phyloP scores from a whole-genome alignment of 2,888 invertebrate genomes.

The Fragum fragum region DNA sequence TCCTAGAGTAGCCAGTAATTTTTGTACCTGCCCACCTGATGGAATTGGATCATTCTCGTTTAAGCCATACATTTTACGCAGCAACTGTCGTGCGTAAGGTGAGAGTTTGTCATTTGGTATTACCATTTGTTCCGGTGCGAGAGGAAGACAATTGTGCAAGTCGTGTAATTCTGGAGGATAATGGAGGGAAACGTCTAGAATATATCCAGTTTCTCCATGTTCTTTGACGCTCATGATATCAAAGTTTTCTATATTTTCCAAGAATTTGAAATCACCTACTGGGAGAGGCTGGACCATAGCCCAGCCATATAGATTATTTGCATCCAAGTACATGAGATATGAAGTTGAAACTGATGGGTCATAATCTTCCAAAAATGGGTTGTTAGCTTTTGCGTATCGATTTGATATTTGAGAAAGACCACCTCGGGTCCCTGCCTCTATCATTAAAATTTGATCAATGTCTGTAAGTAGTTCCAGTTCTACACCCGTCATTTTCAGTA shows the following conservation, averaged over 20 bases:
- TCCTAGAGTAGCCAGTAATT: conserved; percentile 27
- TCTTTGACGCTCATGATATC: conserved; percentile 26
- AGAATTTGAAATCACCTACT: conserved; percentile 22
- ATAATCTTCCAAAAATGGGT: conserved; percentile 42
- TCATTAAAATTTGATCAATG: conserved; percentile 36
- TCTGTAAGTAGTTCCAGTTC: conserved; percentile 50
- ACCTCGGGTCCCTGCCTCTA: conserved; percentile 43
- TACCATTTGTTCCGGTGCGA: conserved; percentile 25
- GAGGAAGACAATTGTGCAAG: conserved; percentile 31
- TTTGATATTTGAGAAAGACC: conserved; percentile 53
- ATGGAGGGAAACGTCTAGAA: conserved; percentile 31
- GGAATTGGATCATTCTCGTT: conserved; percentile 32
- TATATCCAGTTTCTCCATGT: conserved; percentile 31
- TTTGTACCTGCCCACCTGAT: conserved; percentile 14
- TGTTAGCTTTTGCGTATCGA: conserved; percentile 47
- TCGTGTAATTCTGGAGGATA: conserved; percentile 34
- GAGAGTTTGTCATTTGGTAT: conserved; percentile 27
- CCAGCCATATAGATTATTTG: conserved; percentile 40
- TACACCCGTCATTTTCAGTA: conserved; percentile 46
- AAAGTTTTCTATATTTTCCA: conserved; percentile 20
- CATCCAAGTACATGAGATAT: conserved; percentile 49
- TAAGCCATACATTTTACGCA: conserved; percentile 29
- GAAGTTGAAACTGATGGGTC: conserved; percentile 26
- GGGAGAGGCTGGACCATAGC: conserved; percentile 36
- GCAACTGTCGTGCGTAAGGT: conserved; percentile 27